phyloP scores from a whole-genome alignment of 2,113 vertebrate genomes.

The Nothobranchius kuhntae region DNA sequence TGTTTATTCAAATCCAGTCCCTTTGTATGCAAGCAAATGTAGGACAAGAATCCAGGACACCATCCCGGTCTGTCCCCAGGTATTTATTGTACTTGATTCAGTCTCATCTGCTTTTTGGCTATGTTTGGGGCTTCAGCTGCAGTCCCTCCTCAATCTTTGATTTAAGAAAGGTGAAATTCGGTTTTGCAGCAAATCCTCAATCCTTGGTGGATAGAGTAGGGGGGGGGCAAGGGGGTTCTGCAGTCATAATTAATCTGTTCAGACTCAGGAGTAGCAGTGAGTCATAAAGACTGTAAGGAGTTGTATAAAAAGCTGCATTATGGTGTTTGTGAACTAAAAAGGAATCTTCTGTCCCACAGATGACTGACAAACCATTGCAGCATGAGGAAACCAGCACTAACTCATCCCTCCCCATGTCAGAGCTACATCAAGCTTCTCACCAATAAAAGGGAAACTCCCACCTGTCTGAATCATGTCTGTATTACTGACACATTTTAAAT shows the following conservation, averaged over 20 bases:
- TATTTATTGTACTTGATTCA: constrained; percentile 70
- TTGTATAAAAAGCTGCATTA: constrained; percentile 53
- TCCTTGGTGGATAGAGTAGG: neutral
- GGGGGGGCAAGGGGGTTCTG: neutral
- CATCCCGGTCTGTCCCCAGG: constrained; percentile 42
- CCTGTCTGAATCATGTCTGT: neutral
- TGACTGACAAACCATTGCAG: constrained; percentile 42
- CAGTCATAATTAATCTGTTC: constrained; percentile 16
- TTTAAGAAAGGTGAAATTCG: too few species aligned
- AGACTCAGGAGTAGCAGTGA: constrained; percentile 11
- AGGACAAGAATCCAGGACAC: constrained; percentile 77
- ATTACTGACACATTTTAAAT: neutral
- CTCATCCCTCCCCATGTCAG: constrained; percentile 16
- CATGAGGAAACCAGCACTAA: constrained; percentile 15
- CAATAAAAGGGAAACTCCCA: constrained; percentile 59
- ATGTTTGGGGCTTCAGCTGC: constrained; percentile 61
- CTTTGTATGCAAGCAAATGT: constrained; percentile 54
- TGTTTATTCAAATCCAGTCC: constrained; percentile 56
- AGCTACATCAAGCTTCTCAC: constrained; percentile 22
- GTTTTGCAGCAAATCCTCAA: constrained; percentile 1
- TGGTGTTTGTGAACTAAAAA: constrained; percentile 57
- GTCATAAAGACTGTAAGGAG: constrained; percentile 25
- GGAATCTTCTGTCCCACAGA: constrained; percentile 62
- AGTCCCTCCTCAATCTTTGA: constrained; percentile 25
- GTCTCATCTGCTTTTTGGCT: constrained; percentile 51